Percentiles rank a stretch among this genome's conserved stretches.
Conservation (phyloP, 2,797 vertebrate species). For the Aphelocoma californica region DNA sequence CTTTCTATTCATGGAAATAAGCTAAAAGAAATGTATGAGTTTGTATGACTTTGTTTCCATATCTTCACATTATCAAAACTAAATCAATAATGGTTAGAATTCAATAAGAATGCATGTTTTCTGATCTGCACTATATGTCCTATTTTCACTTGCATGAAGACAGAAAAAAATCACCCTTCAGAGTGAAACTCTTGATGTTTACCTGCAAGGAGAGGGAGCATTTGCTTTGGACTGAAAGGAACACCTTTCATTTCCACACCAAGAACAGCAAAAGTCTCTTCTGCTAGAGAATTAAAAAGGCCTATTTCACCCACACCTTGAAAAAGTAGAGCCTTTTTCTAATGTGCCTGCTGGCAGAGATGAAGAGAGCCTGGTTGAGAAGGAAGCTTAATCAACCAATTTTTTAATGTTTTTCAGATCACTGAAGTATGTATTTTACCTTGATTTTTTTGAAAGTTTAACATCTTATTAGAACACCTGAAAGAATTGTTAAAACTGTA, state of each 20-base stretch:
- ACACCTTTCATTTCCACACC: background rate
- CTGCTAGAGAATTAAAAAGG: background rate
- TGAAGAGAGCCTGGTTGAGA: background rate
- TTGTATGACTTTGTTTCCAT: background rate
- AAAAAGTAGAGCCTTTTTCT: background rate
- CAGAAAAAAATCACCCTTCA: background rate
- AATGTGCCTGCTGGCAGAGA: background rate
- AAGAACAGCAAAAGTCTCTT: background rate
- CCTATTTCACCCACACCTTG: background rate
- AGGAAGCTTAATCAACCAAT: background rate
- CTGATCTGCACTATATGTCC: background rate
- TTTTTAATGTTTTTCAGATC: background rate
- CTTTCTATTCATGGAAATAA: background rate
- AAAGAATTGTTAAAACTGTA: background rate
- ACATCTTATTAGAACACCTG: background rate
- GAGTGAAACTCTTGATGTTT: background rate
- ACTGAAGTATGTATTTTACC: background rate
- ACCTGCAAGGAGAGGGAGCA: background rate
- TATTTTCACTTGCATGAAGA: background rate
- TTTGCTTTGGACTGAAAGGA: background rate
- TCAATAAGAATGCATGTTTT: background rate
- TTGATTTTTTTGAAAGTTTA: background rate
- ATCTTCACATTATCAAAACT: background rate
- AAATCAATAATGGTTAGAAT: background rate
- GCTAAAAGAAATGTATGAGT: background rate